Conservation (phyloP, 2,113 vertebrate species). For the Podarcis cretensis region DNA sequence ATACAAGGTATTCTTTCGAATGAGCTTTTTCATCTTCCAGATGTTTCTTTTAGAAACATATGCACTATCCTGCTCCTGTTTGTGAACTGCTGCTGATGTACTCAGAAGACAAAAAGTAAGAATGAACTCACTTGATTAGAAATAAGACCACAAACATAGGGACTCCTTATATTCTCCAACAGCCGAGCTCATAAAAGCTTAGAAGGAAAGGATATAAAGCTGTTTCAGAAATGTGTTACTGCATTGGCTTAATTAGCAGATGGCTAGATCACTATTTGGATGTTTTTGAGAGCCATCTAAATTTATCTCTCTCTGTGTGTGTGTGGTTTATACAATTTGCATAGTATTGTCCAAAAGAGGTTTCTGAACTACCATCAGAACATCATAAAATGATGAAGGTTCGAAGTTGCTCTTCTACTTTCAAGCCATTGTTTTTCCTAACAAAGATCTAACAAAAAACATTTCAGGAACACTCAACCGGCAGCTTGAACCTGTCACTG, state of each 20-base stretch:
- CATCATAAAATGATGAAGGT: neutral
- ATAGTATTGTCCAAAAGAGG: neutral
- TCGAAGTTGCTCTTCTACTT: constrained; percentile 6
- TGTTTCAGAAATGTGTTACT: constrained; percentile 3
- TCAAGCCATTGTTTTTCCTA: neutral
- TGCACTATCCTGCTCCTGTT: neutral
- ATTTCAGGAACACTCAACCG: too few relatives aligned
- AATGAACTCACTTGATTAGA: constrained; percentile 22
- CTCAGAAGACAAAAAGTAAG: constrained; percentile 25
- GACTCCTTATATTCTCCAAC: neutral
- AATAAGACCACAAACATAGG: constrained; percentile 28
- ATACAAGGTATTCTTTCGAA: neutral
- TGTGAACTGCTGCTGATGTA: constrained; percentile 23
- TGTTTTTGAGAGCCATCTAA: neutral
- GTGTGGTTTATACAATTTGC: neutral
- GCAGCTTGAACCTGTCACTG: too few relatives aligned
- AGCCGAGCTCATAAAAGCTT: neutral
- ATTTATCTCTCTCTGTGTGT: neutral
- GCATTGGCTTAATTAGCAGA: neutral
- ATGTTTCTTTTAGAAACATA: neutral
- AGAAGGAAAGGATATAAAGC: constrained; percentile 12
- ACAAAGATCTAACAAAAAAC: too few relatives aligned
- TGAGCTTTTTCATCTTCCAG: neutral
- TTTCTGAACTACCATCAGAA: constrained; percentile 10
- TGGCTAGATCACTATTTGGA: neutral